Evolutionary conservation across 2,888 invertebrate species (phyloP).

Genomic region (Chironomus riparius): DNA sequence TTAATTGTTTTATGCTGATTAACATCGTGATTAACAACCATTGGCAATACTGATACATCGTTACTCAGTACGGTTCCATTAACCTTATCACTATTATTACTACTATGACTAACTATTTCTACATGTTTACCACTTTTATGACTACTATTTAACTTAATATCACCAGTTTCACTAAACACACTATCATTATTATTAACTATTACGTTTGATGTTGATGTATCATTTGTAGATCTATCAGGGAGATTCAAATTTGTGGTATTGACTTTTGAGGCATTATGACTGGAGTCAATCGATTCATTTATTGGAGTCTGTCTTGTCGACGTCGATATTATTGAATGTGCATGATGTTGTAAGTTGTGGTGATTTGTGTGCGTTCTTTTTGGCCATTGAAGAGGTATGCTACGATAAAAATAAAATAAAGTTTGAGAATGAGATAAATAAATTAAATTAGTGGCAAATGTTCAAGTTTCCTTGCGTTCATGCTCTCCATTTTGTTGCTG

Average conservation of each 20-base stretch:
- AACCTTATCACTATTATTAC: background rate
- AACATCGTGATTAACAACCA: background rate
- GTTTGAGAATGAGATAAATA: background rate
- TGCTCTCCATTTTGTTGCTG: no score
- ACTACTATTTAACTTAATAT: constrained; percentile 8
- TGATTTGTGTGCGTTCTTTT: constrained; percentile 28
- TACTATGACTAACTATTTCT: constrained; percentile 2
- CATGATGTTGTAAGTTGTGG: background rate
- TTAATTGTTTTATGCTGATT: background rate
- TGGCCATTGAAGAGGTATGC: constrained; percentile 29
- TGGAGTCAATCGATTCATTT: background rate
- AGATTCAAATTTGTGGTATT: background rate
- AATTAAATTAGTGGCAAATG: background rate
- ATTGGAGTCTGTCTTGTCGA: constrained; percentile 17
- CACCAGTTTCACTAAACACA: constrained; percentile 15
- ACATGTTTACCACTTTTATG: background rate
- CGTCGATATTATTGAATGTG: background rate
- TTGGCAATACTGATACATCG: background rate
- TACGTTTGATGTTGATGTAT: background rate
- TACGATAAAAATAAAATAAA: constrained; percentile 12
- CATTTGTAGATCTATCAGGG: background rate
- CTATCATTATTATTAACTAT: background rate
- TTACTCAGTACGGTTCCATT: background rate
- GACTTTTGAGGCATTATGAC: constrained; percentile 4
- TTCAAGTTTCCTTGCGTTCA: no score